Evolutionary conservation across 2,113 vertebrate species (phyloP), one percentile per base, ranked within the genome.

Genomic region (Chroicocephalus ridibundus): DNA sequence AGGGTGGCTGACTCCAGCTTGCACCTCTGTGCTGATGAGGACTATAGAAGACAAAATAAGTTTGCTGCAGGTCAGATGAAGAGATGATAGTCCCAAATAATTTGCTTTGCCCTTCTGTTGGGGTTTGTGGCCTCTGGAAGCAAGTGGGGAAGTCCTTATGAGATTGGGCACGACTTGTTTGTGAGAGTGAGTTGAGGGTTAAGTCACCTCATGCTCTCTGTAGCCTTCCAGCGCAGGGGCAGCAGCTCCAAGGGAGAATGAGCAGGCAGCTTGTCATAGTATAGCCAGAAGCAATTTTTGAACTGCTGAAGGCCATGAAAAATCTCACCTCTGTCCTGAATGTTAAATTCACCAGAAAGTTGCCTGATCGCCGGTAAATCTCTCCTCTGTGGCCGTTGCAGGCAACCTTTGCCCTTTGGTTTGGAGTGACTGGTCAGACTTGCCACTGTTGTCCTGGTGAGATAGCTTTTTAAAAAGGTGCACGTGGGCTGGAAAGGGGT

Each of bases 1-100:
- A 47, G 36, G 5, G 51, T 52, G 74, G 22, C 34, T 0, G 0
- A 15, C 65, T 82, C 34, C 38, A 51, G 25, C 46, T 68, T 68
- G 34, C 24, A 24, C 25, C 29, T 78, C n/a, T 47, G 14, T 51
- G 74, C 38, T 87, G 32, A 8, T 64, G 49, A 47, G 60, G 18
- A 29, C 13, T 55, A 5, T 9, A n/a, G 32, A 86, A 75, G 42
- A 60, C 10, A 74, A 75, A 84, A 38, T 32, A 78, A 64, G 13
- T 61, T 76, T 64, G 6, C 57, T 65, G 44, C 69, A 68, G n/a
- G 46, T 20, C 18, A 52, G 24, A 46, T 51, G 5, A 21, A 55
- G 36, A 85, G 10, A 15, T 62, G 24, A 17, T 20, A 54, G 51
- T 70, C n/a, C 51, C 82, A 57, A 68, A 78, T 52, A 71, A 9